Base-by-base conservation (phyloP, 2,797 vertebrate species). In the Melanotaenia parkinsoni region DNA sequence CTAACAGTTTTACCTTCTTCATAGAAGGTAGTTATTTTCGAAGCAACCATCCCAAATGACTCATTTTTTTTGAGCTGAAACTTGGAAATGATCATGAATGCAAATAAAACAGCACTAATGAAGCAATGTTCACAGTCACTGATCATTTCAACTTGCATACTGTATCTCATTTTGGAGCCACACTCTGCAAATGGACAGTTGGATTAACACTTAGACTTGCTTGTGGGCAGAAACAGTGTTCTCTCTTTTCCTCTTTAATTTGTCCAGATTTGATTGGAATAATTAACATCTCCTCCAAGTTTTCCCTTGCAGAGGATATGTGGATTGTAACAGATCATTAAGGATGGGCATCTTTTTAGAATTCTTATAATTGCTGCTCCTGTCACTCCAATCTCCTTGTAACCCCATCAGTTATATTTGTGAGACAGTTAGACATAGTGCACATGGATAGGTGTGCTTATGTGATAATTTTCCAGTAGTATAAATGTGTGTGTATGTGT, bases 401-500 rank as follows among this genome's bases (percentile, higher is more conserved):
- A 47, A 72, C 72, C 59, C 53, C 56, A 67, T 91, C 78, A 82
- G 82, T 87, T 74, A 87, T 67, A 32, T 7, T 67, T 70, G 86
- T 86, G 80, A 82, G 69, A 47, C 24, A 12, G 20, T 57, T 61
- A 68, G 64, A 63, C 7, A 11, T 20, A 5, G 63, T 4, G 2
- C 77, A 66, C 76, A 70, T 50, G 24, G 13, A 69, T 37, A 26
- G 16, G 33, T 35, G 63, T 37, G 16, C 33, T 20, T 22, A 56
- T 63, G 58, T 57, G 62, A 66, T 72, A 0, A 0, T 63, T 78
- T 37, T 61, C 24, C 40, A 38, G 58, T 58, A 51, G 8, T 11
- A 18, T 35, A 28, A 76, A 40, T 59, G 26, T 35, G 40, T 47
- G 38, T 38, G 56, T 67, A 60, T 56, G 4, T 45, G 60, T 53